These are phyloP conservation scores for Syrrhaptes paradoxus DNA, from an alignment of 2,113 vertebrate genomes.

Conservation along the genomic window DNA sequence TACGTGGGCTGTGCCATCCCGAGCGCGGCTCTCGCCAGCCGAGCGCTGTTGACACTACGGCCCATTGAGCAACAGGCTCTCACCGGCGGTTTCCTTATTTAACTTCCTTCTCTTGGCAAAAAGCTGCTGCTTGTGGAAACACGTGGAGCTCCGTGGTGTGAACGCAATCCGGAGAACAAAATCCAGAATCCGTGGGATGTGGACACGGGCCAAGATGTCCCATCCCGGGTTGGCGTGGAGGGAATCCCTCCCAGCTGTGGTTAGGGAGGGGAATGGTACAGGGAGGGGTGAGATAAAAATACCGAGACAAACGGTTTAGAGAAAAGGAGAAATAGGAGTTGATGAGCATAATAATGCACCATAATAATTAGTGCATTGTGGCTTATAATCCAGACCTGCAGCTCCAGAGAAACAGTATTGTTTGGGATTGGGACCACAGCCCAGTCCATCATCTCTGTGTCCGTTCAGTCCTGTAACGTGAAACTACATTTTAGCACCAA, in stretches of 20 bases:
- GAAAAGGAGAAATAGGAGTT: not conserved
- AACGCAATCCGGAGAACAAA: not conserved
- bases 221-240: not conserved
- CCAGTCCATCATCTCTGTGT: not conserved
- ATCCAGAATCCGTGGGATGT: not conserved
- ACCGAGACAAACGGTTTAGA: not conserved
- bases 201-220: not conserved
- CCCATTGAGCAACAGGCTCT: not conserved
- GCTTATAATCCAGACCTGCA: not conserved
- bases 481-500: not conserved
- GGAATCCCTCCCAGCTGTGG: too few relatives aligned
- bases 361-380: fast-evolving
- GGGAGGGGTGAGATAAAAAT: not conserved
- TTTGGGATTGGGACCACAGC: not conserved
- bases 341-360: not conserved
- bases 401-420: not conserved
- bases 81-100: not conserved
- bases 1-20: fast-evolving
- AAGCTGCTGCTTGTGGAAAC: not conserved
- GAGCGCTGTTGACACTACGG: not conserved
- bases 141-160: not conserved
- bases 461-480: not conserved
- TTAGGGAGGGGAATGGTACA: too few relatives aligned
- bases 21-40: not conserved
- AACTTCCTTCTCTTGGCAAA: not conserved